phyloP scores from a whole-genome alignment of 2,113 vertebrate genomes.

The Podarcis muralis region DNA sequence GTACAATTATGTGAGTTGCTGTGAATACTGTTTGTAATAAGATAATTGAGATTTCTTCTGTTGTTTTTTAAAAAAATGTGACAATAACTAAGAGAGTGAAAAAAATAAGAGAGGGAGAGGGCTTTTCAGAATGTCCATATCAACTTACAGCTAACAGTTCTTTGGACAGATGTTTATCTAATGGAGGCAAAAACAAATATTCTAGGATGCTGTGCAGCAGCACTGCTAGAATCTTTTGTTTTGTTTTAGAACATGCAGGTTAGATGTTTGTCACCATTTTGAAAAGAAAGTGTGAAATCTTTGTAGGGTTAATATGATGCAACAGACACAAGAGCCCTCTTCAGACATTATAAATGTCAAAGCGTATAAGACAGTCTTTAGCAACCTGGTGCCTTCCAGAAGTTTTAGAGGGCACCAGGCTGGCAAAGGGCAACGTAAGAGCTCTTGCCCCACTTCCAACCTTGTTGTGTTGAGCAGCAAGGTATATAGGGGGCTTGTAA shows the following conservation, averaged over 20 bases:
- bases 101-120: slow-evolving; percentile 6
- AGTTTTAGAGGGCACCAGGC: not conserved
- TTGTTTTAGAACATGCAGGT: slow-evolving; percentile 45
- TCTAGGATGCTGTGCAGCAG: slow-evolving; percentile 21
- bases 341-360: not conserved
- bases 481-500: not conserved
- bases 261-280: slow-evolving; percentile 43
- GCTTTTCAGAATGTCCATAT: slow-evolving; percentile 63
- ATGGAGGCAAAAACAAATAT: slow-evolving; percentile 37
- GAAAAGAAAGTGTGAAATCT: slow-evolving; percentile 26
- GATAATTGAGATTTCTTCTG: slow-evolving; percentile 48
- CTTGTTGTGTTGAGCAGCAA: not conserved
- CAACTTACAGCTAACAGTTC: slow-evolving; percentile 51
- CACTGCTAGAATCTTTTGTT: not conserved
- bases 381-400: not conserved
- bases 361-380: not conserved
- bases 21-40: slow-evolving; percentile 72
- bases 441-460: not conserved
- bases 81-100: slow-evolving; percentile 47
- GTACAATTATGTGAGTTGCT: slow-evolving; percentile 65
- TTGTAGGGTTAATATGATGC: slow-evolving; percentile 49
- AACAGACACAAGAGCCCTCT: slow-evolving; percentile 16
- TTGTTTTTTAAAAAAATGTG: slow-evolving; percentile 52
- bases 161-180: slow-evolving; percentile 52
- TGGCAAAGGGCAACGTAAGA: not conserved